Percentiles rank a stretch among this genome's conserved stretches.
phyloP scores from a whole-genome alignment of 2,888 invertebrate species.

The Tetranychus piercei region DNA sequence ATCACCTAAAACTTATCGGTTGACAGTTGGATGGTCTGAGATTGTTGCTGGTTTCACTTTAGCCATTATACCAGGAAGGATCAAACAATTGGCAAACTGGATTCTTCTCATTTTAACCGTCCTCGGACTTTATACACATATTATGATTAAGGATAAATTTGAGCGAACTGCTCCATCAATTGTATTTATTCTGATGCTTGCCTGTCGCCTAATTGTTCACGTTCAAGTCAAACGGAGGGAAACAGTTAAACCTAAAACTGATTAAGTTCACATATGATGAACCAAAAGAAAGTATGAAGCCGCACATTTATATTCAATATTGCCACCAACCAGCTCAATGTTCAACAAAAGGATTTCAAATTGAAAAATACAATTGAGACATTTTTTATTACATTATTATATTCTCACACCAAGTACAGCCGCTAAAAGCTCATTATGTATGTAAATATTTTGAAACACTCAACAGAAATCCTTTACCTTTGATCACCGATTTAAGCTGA shows the following conservation, averaged over 20 bases:
- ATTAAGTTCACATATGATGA: not conserved
- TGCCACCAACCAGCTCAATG: too few species aligned
- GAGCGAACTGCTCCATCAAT: slow-evolving; percentile 37
- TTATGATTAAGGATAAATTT: slow-evolving; percentile 76
- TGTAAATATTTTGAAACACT: too few species aligned
- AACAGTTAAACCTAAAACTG: not conserved
- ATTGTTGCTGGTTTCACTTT: slow-evolving; percentile 62
- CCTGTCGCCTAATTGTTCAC: slow-evolving; percentile 67
- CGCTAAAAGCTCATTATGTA: too few species aligned
- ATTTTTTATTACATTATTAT: too few species aligned
- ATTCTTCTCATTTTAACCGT: slow-evolving; percentile 63
- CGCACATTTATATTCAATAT: too few species aligned
- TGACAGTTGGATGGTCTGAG: slow-evolving; percentile 62
- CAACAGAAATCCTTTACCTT: too few species aligned
- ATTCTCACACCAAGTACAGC: too few species aligned
- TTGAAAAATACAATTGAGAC: too few species aligned
- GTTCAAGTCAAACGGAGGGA: slow-evolving; percentile 39
- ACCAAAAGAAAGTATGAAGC: too few species aligned
- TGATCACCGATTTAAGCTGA: too few species aligned
- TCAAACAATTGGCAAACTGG: slow-evolving; percentile 74
- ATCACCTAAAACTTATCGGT: slow-evolving; percentile 76
- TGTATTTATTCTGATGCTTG: slow-evolving; percentile 70
- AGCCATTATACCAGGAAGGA: slow-evolving; percentile 49
- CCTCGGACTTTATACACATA: slow-evolving; percentile 76
- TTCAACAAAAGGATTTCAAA: too few species aligned